Evolutionary conservation across 2,797 vertebrate genomes (phyloP), one percentile per base, ranked within the genome.

Genomic region (Acipenser ruthenus): DNA sequence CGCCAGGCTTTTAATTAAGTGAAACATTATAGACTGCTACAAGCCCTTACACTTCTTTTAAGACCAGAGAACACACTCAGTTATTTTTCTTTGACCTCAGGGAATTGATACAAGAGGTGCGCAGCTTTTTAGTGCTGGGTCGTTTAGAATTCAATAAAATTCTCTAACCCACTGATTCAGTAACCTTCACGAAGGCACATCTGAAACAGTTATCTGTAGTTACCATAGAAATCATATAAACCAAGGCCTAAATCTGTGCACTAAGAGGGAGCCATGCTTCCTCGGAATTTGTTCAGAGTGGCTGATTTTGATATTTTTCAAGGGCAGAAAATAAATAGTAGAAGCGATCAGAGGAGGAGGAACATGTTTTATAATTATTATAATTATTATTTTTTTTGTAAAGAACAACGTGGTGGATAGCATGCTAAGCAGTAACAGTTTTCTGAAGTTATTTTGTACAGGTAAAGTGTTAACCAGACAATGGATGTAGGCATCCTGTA

Each of bases 1-100:
- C 48, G 64, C 62, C 55, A 15, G 47, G 53, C 59, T 61, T 77
- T 73, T 59, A 69, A 65, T 68, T 68, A 70, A 70, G 55, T 23
- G 49, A 65, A 68, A 61, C 49, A n/a, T 50, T 55, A 62, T 49
- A 65, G 52, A 64, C 56, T 67, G 55, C 60, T 66, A 48, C 18
- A 65, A 62, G 62, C 49, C 65, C 69, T 71, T 68, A 58, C 58
- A 48, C 61, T 50, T 58, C 55, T 49, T 18, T 49, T 51, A 23
- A 37, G 62, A 58, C 10, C 12, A 67, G 69, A 67, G 62, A 58
- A 7, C 12, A 67, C 65, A 67, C 64, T 71, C 60, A 65, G 56
- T 55, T 64, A 49, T 68, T 63, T 37, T 55, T 37, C 58, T 52
- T 63, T 67, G 62, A 71, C 65, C 65, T 64, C 66, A 49, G 5